These are phyloP conservation scores for Nymphalis urticae DNA, from an alignment of 2,888 invertebrate species.

Conservation along the genomic window DNA sequence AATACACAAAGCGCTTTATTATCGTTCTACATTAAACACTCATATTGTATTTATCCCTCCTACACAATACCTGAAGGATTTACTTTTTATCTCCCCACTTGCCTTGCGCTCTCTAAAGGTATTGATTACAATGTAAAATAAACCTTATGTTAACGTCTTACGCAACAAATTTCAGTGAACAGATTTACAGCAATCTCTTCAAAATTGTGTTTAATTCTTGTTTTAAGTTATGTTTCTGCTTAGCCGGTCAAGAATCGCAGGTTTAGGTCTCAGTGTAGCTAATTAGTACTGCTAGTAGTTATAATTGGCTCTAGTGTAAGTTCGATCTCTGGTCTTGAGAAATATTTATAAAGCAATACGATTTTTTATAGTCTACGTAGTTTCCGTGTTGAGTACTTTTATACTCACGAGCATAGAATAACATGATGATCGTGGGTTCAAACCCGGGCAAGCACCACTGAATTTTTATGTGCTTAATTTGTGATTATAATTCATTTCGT, in stretches of 20 bases:
- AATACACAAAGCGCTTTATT: background rate
- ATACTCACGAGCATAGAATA: too few species aligned
- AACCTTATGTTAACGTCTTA: background rate
- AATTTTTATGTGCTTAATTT: too few species aligned
- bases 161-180: constrained; percentile 3
- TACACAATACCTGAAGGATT: constrained; percentile 19
- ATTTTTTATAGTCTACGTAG: too few species aligned
- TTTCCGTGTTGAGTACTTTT: too few species aligned
- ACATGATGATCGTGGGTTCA: too few species aligned
- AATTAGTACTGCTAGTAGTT: constrained; percentile 16
- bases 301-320: background rate
- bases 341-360: background rate
- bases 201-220: constrained; percentile 30
- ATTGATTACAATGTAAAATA: constrained; percentile 8
- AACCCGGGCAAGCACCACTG: too few species aligned
- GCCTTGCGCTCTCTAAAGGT: constrained; percentile 2
- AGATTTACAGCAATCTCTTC: constrained; percentile 15
- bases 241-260: constrained; percentile 22
- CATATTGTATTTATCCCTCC: constrained; percentile 15
- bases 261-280: constrained; percentile 11
- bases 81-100: constrained; percentile 21
- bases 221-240: constrained; percentile 21
- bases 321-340: background rate
- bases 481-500: too few species aligned
- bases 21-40: constrained; percentile 7